These are phyloP conservation scores for Axis porcinus DNA, from an alignment of 2,113 vertebrate species.

Conservation along the genomic window DNA sequence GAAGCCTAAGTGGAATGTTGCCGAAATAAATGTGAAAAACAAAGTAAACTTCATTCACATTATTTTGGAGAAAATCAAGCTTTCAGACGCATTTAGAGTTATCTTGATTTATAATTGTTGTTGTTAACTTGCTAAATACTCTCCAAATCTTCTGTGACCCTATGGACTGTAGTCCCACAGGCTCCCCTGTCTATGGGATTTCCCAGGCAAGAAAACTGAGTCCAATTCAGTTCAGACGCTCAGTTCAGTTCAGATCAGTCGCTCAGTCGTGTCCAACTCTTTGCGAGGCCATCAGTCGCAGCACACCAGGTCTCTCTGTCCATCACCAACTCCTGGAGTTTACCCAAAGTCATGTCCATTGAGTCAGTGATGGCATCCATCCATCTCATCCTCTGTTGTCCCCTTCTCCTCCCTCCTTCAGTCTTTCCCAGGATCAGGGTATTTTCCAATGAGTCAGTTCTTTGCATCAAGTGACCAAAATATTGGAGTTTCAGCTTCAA, in stretches of 20 bases:
- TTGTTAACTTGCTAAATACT: neutral
- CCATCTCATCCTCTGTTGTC: neutral
- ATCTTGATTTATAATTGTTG: neutral
- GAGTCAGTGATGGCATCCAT: neutral
- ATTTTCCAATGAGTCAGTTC: neutral
- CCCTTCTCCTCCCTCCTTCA: neutral
- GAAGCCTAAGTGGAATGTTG: neutral
- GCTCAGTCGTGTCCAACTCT: fast-evolving
- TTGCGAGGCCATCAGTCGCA: fast-evolving
- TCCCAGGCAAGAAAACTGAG: neutral
- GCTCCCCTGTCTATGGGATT: neutral
- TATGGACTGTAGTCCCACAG: neutral
- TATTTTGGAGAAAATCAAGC: neutral
- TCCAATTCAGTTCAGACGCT: neutral
- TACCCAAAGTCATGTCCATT: neutral
- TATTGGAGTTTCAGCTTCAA: neutral
- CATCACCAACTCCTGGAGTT: neutral
- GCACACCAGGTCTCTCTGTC: neutral
- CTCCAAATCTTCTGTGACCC: neutral
- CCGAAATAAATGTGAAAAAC: neutral
- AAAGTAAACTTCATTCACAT: neutral
- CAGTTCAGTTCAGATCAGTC: neutral
- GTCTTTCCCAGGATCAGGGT: neutral
- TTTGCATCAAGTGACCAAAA: neutral
- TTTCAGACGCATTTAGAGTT: neutral